A percentile compares a stretch with the other conserved stretches of the same genome.
phyloP scores from a whole-genome alignment of 2,797 vertebrate species.

The Sebastes miniatus region DNA sequence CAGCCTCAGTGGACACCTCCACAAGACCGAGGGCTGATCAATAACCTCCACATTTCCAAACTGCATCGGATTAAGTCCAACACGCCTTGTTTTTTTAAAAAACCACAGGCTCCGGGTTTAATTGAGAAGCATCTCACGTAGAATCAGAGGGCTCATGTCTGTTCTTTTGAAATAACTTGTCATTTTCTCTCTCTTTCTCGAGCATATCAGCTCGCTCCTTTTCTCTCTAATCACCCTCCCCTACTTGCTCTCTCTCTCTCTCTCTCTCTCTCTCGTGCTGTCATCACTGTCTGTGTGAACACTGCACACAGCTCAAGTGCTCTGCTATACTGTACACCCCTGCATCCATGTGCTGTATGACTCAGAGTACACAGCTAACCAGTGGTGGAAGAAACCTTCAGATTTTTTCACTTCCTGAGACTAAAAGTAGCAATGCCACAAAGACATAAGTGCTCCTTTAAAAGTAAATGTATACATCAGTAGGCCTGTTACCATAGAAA shows the following conservation, averaged over 20 bases:
- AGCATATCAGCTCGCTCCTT: constrained; percentile 37
- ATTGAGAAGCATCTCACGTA: constrained; percentile 64
- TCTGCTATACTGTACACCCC: constrained; percentile 35
- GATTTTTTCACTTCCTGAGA: background rate
- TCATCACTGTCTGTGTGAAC: constrained; percentile 28
- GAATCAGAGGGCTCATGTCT: constrained; percentile 46
- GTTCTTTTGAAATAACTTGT: constrained; percentile 66
- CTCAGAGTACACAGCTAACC: background rate
- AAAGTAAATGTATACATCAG: background rate
- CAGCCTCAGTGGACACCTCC: constrained; percentile 60
- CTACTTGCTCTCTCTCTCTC: background rate
- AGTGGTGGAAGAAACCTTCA: background rate
- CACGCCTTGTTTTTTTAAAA: constrained; percentile 10
- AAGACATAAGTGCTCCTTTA: background rate
- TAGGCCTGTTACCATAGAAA: background rate
- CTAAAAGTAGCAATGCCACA: background rate
- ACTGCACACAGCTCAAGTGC: constrained; percentile 16
- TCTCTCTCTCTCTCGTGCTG: background rate
- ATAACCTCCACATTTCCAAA: constrained; percentile 62
- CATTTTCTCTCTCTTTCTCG: constrained; percentile 45
- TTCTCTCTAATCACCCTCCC: constrained; percentile 20
- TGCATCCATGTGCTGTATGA: constrained; percentile 14
- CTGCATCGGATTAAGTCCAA: constrained; percentile 32
- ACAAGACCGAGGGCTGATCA: constrained; percentile 59
- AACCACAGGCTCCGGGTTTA: constrained; percentile 12